phyloP scores from a whole-genome alignment of 2,888 invertebrate genomes.

The Cheilosia urbana region DNA sequence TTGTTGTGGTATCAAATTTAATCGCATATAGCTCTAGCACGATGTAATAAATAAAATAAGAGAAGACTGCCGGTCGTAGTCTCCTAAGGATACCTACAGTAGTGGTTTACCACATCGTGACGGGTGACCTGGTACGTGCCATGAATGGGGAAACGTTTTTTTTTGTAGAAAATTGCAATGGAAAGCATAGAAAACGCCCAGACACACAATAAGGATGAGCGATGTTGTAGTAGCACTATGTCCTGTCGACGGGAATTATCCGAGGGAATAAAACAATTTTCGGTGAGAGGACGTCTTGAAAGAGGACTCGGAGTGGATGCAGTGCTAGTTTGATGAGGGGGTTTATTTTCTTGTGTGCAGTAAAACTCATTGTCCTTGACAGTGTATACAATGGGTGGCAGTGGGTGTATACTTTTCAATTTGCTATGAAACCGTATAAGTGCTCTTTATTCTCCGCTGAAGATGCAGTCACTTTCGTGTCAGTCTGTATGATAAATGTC shows the following conservation, averaged over 20 bases:
- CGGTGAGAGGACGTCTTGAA: conserved; percentile 24
- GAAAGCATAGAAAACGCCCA: background rate
- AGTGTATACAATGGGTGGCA: background rate
- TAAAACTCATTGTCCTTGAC: conserved; percentile 7
- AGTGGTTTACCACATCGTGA: background rate
- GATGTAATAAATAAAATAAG: background rate
- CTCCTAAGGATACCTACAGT: background rate
- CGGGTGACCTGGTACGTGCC: conserved; percentile 22
- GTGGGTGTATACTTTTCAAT: background rate
- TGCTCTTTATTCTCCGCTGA: background rate
- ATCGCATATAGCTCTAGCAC: background rate
- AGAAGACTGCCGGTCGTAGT: background rate
- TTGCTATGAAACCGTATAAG: background rate
- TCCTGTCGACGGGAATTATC: conserved; percentile 31
- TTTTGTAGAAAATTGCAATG: conserved; percentile 35
- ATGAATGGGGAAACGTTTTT: conserved; percentile 38
- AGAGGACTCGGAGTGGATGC: background rate
- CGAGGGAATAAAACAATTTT: conserved; percentile 53
- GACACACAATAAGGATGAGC: background rate
- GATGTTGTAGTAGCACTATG: conserved; percentile 23
- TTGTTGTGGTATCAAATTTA: background rate
- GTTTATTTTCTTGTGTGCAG: background rate
- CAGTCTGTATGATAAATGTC: conserved; percentile 30
- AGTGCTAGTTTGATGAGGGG: conserved; percentile 1
- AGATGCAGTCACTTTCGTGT: conserved; percentile 34